Evolutionary conservation across 2,888 invertebrate species (phyloP), one percentile per base, ranked within the genome.

Genomic region (Melanotus villosus): DNA sequence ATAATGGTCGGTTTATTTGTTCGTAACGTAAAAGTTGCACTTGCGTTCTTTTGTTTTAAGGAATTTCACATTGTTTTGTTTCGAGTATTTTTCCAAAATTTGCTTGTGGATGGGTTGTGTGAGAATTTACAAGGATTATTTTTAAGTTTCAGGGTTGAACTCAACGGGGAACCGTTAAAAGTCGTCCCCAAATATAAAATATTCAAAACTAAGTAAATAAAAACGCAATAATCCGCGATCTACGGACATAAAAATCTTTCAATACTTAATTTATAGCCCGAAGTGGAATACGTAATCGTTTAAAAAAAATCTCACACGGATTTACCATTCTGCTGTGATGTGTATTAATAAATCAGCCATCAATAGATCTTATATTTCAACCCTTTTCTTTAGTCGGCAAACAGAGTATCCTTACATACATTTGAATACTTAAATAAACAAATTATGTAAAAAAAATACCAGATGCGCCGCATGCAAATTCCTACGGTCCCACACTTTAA

Each of bases 361-460:
- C 71, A 70, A 73, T 73, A 65, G 60, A 65, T 72, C 64, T 70
- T 70, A 67, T 64, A 70, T 70, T 70, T 70, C 66, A 72, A 69
- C 72, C 72, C 69, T 72, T n/a, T 67, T 66, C 57, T 63, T 57
- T 59, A 23, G 59, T 59, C 38, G 47, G 64, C 70, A 67, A 69
- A 69, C 63, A 68, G 26, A 57, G 50, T 58, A 63, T 65, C 72
- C 68, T 50, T 47, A 68, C 73, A 70, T 70, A 72, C 54, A 72
- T 72, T 72, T 69, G 72, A 73, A 73, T 72, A 73, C 73, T 68
- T 66, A 72, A 70, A 72, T 73, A 73, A 73, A 73, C 73, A 73
- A 72, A 72, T 73, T 73, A 73, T 69, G 72, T 60, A 60, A 64
- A 69, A 69, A 70, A n/a, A n/a, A n/a, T n/a, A 69, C 69, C 69